These are phyloP conservation scores for Eristalinus aeneus DNA, from an alignment of 2,888 invertebrate genomes.

Conservation along the genomic window DNA sequence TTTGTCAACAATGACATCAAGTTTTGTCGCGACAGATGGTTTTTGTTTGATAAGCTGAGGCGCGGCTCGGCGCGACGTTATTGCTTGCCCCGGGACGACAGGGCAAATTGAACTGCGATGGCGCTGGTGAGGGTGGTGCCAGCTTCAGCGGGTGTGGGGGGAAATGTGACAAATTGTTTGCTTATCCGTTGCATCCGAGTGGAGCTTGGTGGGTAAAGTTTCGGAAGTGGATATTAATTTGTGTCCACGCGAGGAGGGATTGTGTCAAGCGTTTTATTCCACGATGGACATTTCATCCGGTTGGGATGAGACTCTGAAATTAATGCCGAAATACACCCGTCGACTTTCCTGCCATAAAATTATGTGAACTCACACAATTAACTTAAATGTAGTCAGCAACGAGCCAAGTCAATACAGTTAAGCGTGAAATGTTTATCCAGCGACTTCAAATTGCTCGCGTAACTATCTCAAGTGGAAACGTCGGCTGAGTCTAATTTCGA, in stretches of 20 bases:
- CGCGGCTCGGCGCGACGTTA: background rate
- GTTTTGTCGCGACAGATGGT: slow-evolving; percentile 39
- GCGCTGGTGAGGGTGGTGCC: background rate
- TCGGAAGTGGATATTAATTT: background rate
- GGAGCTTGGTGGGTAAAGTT: background rate
- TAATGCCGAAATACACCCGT: too few species aligned
- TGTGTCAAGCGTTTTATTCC: background rate
- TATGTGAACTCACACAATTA: background rate
- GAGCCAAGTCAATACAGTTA: background rate
- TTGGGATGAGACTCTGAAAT: too few species aligned
- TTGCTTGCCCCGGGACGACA: background rate
- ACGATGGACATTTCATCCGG: background rate
- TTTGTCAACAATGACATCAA: slow-evolving; percentile 55
- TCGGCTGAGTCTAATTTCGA: slow-evolving; percentile 19
- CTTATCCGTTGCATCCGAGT: background rate
- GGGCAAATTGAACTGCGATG: slow-evolving; percentile 16
- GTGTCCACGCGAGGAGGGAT: too few species aligned
- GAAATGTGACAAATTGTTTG: background rate
- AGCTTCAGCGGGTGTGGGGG: background rate
- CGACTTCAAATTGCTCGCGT: background rate
- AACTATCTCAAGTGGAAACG: background rate
- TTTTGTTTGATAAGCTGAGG: slow-evolving; percentile 10
- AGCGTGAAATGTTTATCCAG: background rate
- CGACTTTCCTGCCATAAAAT: background rate
- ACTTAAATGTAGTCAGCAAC: background rate